Evolutionary conservation across 2,797 vertebrate species (phyloP), one percentile per base, ranked within the genome.

Genomic region (Eremophila alpestris): DNA sequence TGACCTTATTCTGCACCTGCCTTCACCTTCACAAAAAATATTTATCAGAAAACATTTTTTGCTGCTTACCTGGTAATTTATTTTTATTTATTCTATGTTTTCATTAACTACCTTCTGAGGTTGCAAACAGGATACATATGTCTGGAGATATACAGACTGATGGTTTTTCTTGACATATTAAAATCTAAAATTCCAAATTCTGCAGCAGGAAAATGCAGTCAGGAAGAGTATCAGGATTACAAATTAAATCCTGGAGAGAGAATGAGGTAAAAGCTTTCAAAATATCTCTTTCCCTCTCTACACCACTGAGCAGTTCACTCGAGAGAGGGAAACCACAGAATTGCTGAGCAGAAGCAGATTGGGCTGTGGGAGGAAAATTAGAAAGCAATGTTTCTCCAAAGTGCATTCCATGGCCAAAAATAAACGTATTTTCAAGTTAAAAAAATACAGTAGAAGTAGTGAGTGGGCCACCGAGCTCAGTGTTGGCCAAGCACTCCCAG

Each of bases 351-450:
- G 65, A 92, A 65, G 74, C n/a, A 91, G 58, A 73, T 38, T 84
- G 73, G 48, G 64, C 38, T 63, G 58, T 56, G 51, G 91, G 67
- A 93, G 23, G 34, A 67, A 95, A 94, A 96, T 83, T 80, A 91
- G 81, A 95, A 93, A 92, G 69, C 56, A 64, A 1, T 29, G 17
- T 13, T 83, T 76, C 65, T 64, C 75, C 38, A 9, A 95, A 94
- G 32, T 52, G 24, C 27, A 75, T 55, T 89, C 68, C 52, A 60
- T 71, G 71, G 56, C 45, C 81, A 87, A 82, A 68, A 74, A 69
- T 55, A 88, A 90, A 71, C 1, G 2, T n/a, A 90, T 30, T 49
- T 74, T 87, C 23, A 71, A 65, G 56, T 80, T 5, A 4, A 46
- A 91, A 95, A 83, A 74, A 48, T 13, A 46, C 13, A 41, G 9